phyloP scores from a whole-genome alignment of 2,797 vertebrate species.

The Poeciliopsis gracilis region DNA sequence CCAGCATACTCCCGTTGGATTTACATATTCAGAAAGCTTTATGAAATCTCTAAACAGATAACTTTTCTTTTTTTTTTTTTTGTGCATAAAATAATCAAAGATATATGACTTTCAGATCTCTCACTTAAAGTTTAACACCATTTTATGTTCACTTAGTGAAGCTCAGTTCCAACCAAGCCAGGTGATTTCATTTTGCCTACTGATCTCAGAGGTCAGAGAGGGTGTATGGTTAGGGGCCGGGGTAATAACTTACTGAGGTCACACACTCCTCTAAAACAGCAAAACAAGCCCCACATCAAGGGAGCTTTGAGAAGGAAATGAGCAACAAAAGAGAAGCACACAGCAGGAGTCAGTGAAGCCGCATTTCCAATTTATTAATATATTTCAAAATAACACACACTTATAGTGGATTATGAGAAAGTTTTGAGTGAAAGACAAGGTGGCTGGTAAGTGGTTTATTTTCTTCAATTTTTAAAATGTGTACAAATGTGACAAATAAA shows the following conservation, averaged over 20 bases:
- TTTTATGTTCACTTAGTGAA: conserved; percentile 16
- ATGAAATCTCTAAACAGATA: conserved; percentile 30
- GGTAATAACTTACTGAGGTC: conserved; percentile 68
- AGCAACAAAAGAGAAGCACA: conserved; percentile 72
- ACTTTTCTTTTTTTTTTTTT: conserved; percentile 7
- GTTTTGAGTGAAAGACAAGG: conserved; percentile 37
- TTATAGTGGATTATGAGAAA: conserved; percentile 58
- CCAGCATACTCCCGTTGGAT: conserved; percentile 34
- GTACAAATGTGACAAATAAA: conserved; percentile 35
- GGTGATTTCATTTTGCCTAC: conserved; percentile 33
- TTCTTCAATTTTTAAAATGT: conserved; percentile 60
- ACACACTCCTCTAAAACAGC: conserved; percentile 70
- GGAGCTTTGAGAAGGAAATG: conserved; percentile 79
- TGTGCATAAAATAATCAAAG: not conserved
- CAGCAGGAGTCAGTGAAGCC: conserved; percentile 71
- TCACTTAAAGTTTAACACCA: conserved; percentile 19
- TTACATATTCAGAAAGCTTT: conserved; percentile 33
- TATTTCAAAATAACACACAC: conserved; percentile 78
- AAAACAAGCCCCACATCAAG: conserved; percentile 76
- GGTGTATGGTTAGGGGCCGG: conserved; percentile 48
- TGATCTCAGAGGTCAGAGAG: conserved; percentile 59
- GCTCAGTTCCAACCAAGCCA: conserved; percentile 26
- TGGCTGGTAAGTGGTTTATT: conserved; percentile 73
- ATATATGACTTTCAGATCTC: conserved; percentile 7
- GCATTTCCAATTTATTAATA: conserved; percentile 79